Evolutionary conservation across 2,888 invertebrate species (phyloP), one percentile per base, ranked within the genome.

Genomic region (Laothoe populi): DNA sequence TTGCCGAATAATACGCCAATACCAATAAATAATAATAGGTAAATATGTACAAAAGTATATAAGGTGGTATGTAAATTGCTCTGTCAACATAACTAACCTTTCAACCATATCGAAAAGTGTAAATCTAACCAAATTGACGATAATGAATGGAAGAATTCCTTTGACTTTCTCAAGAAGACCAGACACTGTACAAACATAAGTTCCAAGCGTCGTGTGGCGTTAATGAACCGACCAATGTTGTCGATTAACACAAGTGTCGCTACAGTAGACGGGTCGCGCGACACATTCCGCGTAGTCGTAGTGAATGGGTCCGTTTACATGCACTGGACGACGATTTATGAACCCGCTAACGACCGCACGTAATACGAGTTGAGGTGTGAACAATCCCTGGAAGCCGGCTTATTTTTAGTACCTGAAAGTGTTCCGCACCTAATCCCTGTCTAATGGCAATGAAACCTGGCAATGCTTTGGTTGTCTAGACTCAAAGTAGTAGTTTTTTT

Each of bases 361-460:
- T 76, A 81, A 83, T 70, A 68, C 73, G 81, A 82, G 63, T 62
- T 66, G 73, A 78, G 77, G 79, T 82, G 81, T 78, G 76, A 80
- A 82, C 70, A 68, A 62, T 79, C 73, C 78, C 66, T 35, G 69
- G 83, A 79, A 75, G 78, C 73, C 72, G 60, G 70, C 71, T 74
- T 77, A 78, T 77, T 78, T 79, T 76, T 79, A 72, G 74, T 83
- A 78, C 79, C 69, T 75, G 73, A 78, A 81, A 82, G 68, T 65
- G 68, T 61, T 66, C 68, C 70, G 74, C 73, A 70, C 68, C 75
- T 75, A 75, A 79, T 80, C 73, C 72, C 70, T 67, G 63, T 65
- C 38, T 62, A 57, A 58, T 57, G 21, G 44, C n/a, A 46, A 61
- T 58, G 57, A 62, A 62, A 26, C 62, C 58, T 62, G 35, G 45